A percentile compares a stretch with the other conserved stretches of the same genome.
phyloP scores from a whole-genome alignment of 2,113 vertebrate species.

The Spermophilus dauricus region DNA sequence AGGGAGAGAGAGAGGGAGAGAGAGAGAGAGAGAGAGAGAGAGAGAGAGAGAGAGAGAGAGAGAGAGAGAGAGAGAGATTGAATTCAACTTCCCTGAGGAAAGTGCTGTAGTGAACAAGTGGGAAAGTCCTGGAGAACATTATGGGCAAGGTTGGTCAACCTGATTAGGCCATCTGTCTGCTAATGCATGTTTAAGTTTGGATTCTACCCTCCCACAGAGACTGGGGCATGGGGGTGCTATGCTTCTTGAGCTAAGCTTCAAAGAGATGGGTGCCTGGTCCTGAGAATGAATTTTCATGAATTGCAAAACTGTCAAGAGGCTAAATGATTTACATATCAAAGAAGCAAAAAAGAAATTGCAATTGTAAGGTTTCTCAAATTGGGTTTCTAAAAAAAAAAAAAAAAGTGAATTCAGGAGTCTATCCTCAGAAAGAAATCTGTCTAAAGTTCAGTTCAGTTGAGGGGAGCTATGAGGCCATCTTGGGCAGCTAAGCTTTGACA shows the following conservation, averaged over 20 bases:
- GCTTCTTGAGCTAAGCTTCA: background rate
- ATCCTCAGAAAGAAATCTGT: background rate
- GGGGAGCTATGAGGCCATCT: background rate
- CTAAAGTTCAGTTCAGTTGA: background rate
- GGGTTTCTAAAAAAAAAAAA: background rate
- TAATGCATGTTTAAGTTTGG: background rate
- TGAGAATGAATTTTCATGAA: background rate
- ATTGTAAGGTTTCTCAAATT: background rate
- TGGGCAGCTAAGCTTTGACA: background rate
- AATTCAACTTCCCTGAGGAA: background rate
- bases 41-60: background rate
- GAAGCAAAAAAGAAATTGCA: background rate
- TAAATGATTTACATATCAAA: background rate
- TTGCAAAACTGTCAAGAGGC: background rate
- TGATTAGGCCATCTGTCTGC: background rate
- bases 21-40: background rate
- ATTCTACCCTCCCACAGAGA: background rate
- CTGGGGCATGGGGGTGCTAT: background rate
- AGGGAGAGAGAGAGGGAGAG: background rate
- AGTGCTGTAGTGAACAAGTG: background rate
- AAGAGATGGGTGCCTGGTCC: background rate
- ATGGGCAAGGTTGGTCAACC: background rate
- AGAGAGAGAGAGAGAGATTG: background rate
- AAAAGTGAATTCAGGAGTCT: background rate
- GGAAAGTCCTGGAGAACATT: background rate